These are phyloP conservation scores for Ciona savignyi DNA, from an alignment of 23 tunicate genomes.

Conservation along the genomic window DNA sequence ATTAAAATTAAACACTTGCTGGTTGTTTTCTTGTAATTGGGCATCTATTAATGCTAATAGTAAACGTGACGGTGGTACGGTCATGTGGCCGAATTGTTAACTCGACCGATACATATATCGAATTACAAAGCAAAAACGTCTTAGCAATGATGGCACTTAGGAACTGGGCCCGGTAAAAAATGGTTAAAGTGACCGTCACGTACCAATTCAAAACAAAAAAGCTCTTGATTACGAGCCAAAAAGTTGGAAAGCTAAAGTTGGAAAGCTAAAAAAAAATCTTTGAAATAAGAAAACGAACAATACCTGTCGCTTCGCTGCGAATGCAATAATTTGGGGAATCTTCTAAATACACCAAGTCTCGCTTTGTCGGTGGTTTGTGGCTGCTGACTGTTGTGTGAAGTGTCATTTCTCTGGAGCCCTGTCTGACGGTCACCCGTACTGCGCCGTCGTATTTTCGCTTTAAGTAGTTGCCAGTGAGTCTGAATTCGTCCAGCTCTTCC, in stretches of 20 bases:
- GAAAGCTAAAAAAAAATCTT: background rate
- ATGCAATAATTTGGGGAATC: slow-evolving; percentile 64
- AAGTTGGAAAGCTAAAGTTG: background rate
- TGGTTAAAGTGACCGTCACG: background rate
- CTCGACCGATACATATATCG: no score
- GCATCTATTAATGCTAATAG: no score
- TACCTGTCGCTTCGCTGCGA: slow-evolving; percentile 1
- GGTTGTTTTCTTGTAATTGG: no score
- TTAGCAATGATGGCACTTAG: background rate
- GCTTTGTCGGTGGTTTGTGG: background rate
- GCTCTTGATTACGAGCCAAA: background rate
- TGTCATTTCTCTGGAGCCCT: slow-evolving; percentile 38
- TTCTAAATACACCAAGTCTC: slow-evolving; percentile 52
- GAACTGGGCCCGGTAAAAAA: background rate
- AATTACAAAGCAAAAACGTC: background rate
- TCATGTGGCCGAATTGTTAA: no score
- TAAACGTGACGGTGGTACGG: no score
- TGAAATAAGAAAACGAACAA: background rate
- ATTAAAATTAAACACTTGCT: no score
- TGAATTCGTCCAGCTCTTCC: slow-evolving; percentile 54
- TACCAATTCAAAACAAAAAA: background rate
- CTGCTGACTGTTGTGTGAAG: background rate
- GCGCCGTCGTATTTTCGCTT: slow-evolving; percentile 57
- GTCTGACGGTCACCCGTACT: slow-evolving; percentile 35
- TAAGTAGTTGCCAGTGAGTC: slow-evolving; percentile 43